Evolutionary conservation across 2,113 vertebrate species (phyloP).

Genomic region (Noturus placidus): DNA sequence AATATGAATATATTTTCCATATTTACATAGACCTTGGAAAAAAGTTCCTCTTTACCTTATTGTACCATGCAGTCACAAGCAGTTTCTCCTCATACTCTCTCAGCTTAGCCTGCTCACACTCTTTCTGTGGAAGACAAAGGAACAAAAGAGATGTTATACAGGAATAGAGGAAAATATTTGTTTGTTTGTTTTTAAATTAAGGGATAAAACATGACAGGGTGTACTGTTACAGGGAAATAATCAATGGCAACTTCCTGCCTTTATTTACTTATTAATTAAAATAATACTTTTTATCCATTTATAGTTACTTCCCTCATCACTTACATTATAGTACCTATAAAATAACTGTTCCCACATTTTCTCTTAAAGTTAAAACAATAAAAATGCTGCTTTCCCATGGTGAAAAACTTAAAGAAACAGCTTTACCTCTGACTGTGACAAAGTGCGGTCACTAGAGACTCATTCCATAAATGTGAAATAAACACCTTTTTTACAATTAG

Average conservation of each 20-base stretch:
- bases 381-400: background rate
- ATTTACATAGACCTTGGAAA: background rate
- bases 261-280: background rate
- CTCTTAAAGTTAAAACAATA: background rate
- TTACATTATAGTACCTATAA: background rate
- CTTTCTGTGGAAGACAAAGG: slow-evolving; percentile 71
- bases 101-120: slow-evolving; percentile 88
- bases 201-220: too few species aligned
- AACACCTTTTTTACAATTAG: background rate
- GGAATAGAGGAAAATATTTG: background rate
- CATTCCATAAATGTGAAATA: background rate
- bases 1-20: background rate
- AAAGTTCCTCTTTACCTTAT: slow-evolving; percentile 77
- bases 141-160: slow-evolving; percentile 15
- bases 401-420: background rate
- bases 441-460: background rate
- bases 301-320: background rate
- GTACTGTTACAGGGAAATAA: background rate
- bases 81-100: slow-evolving; percentile 93
- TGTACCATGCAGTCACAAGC: slow-evolving; percentile 96
- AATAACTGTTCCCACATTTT: background rate
- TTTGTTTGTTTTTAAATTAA: too few species aligned
- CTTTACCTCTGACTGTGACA: background rate
- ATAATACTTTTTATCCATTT: background rate
- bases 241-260: background rate